Conservation (phyloP, 2,888 invertebrate genomes). For the Aphidoletes aphidimyza region DNA sequence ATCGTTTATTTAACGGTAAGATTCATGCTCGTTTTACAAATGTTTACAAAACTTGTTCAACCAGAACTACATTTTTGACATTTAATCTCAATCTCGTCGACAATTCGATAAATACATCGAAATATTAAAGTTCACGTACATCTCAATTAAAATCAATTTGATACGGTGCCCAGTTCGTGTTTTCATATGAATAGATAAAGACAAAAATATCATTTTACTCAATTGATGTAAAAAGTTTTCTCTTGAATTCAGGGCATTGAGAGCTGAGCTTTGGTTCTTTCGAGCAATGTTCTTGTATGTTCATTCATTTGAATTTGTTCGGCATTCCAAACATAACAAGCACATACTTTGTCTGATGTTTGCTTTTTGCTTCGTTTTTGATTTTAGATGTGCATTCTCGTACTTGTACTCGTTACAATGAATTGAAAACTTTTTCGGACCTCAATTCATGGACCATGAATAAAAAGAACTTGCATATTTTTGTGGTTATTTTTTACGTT, state of each 20-base stretch:
- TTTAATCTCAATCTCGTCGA: conserved; percentile 9
- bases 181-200: background rate
- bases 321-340: background rate
- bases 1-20: no score
- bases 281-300: no score
- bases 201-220: background rate
- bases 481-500: no score
- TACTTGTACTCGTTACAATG: no score
- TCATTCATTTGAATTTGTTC: conserved; percentile 5
- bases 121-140: no score
- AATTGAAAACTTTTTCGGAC: no score
- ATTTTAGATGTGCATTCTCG: no score
- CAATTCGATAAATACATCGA: background rate
- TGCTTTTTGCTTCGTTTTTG: background rate
- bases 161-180: background rate
- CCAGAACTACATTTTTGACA: background rate
- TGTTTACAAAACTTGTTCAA: background rate
- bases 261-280: no score
- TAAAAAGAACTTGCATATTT: no score
- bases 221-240: background rate
- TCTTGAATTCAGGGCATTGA: background rate
- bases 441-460: no score
- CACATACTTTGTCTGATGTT: background rate
- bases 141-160: background rate
- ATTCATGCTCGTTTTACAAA: background rate